These are phyloP conservation scores for Eupithecia abbreviata DNA, from an alignment of 2,888 invertebrate genomes.

Conservation along the genomic window DNA sequence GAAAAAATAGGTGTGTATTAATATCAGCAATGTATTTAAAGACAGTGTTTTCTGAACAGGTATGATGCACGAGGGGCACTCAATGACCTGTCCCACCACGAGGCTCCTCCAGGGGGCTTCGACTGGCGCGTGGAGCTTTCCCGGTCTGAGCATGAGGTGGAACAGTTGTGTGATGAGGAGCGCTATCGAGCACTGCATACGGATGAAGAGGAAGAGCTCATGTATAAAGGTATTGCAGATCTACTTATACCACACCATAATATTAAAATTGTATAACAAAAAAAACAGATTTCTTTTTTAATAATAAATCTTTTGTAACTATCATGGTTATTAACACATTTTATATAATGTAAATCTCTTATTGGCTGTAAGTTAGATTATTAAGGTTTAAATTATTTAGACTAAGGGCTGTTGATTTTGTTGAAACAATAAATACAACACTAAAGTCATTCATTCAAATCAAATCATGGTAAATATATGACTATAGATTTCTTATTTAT, in stretches of 20 bases:
- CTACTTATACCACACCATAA: background rate
- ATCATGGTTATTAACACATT: too few species aligned
- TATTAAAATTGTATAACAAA: too few species aligned
- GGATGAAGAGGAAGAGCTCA: conserved; percentile 93
- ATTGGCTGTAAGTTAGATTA: too few species aligned
- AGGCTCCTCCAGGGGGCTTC: conserved; percentile 90
- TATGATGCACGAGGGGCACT: conserved; percentile 97
- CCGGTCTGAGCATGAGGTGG: conserved; percentile 90
- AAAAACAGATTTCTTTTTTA: too few species aligned
- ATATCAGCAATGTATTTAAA: conserved; percentile 22
- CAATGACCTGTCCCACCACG: conserved; percentile 91
- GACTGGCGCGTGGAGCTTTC: conserved; percentile 86
- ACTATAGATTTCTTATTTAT: too few species aligned
- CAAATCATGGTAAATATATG: too few species aligned
- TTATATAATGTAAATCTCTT: too few species aligned
- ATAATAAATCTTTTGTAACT: too few species aligned
- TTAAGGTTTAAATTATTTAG: too few species aligned
- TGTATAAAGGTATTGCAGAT: conserved; percentile 92
- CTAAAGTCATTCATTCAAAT: too few species aligned
- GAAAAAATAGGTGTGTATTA: conserved; percentile 18
- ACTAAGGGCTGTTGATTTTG: too few species aligned
- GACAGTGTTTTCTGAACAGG: conserved; percentile 80
- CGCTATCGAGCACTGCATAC: conserved; percentile 94
- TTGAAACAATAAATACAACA: too few species aligned
- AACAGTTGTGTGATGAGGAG: conserved; percentile 97